Percentiles rank a stretch among this genome's conserved stretches.
These are phyloP conservation scores for Botia kubotai DNA, from an alignment of 2,797 vertebrate species.

Conservation along the genomic window DNA sequence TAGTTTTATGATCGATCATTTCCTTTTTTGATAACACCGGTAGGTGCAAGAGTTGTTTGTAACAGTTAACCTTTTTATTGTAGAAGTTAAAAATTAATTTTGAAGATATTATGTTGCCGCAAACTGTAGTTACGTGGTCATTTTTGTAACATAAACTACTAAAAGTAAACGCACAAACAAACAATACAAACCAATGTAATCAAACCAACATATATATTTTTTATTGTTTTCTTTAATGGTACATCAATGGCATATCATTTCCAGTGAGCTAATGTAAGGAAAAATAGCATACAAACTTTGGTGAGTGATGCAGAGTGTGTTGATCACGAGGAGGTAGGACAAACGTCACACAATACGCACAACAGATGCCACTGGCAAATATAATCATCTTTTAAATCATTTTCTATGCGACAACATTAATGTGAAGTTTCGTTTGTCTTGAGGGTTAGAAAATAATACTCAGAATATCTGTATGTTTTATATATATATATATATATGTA, in stretches of 20 bases:
- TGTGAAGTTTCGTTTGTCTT: conserved; percentile 9
- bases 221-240: conserved; percentile 50
- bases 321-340: conserved; percentile 88
- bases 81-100: no score
- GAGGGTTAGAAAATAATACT: conserved; percentile 38
- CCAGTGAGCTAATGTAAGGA: conserved; percentile 30
- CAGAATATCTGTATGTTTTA: conserved; percentile 29
- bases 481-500: conserved; percentile 15
- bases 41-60: no score
- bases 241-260: conserved; percentile 47
- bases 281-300: conserved; percentile 40
- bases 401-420: conserved; percentile 14
- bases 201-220: conserved; percentile 21
- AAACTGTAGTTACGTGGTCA: neutral
- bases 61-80: no score
- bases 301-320: conserved; percentile 52
- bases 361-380: conserved; percentile 44
- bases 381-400: conserved; percentile 25
- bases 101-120: neutral
- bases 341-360: conserved; percentile 84
- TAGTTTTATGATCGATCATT: no score
- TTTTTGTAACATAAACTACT: conserved; percentile 4
- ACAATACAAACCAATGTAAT: neutral
- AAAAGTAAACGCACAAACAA: neutral
- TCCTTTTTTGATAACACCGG: no score